Evolutionary conservation across 2,888 invertebrate genomes (phyloP), one percentile per base, ranked within the genome.

Genomic region (Drosophila gaucha): DNA sequence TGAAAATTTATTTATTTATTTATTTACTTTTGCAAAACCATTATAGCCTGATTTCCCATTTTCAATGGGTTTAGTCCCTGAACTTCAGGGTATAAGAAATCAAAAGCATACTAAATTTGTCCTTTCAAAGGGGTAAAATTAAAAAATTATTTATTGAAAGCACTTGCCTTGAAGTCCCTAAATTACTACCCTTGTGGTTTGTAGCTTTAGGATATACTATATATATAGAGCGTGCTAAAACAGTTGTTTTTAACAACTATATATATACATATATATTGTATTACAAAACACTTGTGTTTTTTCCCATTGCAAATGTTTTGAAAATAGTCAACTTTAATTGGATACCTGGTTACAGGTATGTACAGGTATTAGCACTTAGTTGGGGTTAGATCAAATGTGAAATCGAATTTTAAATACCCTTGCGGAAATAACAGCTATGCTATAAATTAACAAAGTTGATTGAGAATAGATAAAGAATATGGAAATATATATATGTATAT

Each of bases 151-250:
- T 30, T 30, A 46, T 30, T n/a, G 14, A 41, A 1, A 24, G 24
- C 8, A 24, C 16, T 26, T 24, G 1, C 2, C 10, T 31, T 31
- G 16, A 31, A 46, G 20, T n/a, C 16, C 12, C 18, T 44, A 24
- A 41, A 16, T 41, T 14, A 14, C 43, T 16, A 44, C 43, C 43
- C 43, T 28, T 18, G 28, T 44, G 43, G 43, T 41, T 26, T 24
- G 10, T 9, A 10, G 41, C 24, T 26, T 10, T 10, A 16, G 24
- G 24, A 41, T 14, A 10, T 10, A 24, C 22, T 14, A 39, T 22
- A 14, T 24, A 41, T 14, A 41, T 4, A 22, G 1, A 41, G n/a
- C 2, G 31, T 36, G 8, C 16, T 1, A 28, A 26, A 41, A 16
- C 41, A 41, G 24, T 26, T 41, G 41, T 41, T 41, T 41, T 24